Evolutionary conservation across 2,113 vertebrate species (phyloP).

Genomic region (Trematomus loennbergii): DNA sequence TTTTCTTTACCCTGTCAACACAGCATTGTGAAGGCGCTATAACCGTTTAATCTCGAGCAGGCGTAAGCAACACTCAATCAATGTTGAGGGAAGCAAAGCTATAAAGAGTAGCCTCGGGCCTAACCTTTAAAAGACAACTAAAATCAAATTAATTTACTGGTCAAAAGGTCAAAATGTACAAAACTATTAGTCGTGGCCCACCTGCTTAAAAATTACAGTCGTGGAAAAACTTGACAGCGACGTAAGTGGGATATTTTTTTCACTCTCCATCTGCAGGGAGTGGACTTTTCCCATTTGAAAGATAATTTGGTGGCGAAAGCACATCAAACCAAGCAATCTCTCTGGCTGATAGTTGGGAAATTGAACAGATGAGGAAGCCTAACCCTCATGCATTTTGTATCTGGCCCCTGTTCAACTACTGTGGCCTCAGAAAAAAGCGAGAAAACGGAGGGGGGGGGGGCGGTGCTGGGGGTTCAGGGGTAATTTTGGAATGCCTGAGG

Average conservation of each 20-base stretch:
- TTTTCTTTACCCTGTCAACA: constrained; percentile 75
- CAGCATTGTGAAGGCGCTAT: constrained; percentile 61
- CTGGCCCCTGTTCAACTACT: constrained; percentile 68
- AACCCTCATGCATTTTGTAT: constrained; percentile 85
- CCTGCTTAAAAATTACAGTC: constrained; percentile 73
- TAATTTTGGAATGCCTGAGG: constrained; percentile 65
- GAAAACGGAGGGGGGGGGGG: neutral
- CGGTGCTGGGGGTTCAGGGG: neutral
- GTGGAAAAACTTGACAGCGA: constrained; percentile 62
- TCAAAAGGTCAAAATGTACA: constrained; percentile 81
- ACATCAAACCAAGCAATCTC: constrained; percentile 84
- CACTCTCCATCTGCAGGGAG: constrained; percentile 56
- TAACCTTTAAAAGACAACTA: constrained; percentile 83
- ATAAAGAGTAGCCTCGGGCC: constrained; percentile 71
- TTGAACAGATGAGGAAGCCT: constrained; percentile 85
- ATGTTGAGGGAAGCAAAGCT: constrained; percentile 77
- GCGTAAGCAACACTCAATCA: constrained; percentile 75
- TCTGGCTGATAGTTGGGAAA: constrained; percentile 83
- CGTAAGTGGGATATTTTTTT: constrained; percentile 65
- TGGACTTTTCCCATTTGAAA: constrained; percentile 79
- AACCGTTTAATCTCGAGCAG: constrained; percentile 76
- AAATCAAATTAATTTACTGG: constrained; percentile 82
- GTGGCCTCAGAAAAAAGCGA: constrained; percentile 58
- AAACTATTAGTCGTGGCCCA: constrained; percentile 72
- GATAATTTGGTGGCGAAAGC: constrained; percentile 81